Evolutionary conservation across 2,888 invertebrate species (phyloP), one percentile per base, ranked within the genome.

Genomic region (Oconnorella tubifera): DNA sequence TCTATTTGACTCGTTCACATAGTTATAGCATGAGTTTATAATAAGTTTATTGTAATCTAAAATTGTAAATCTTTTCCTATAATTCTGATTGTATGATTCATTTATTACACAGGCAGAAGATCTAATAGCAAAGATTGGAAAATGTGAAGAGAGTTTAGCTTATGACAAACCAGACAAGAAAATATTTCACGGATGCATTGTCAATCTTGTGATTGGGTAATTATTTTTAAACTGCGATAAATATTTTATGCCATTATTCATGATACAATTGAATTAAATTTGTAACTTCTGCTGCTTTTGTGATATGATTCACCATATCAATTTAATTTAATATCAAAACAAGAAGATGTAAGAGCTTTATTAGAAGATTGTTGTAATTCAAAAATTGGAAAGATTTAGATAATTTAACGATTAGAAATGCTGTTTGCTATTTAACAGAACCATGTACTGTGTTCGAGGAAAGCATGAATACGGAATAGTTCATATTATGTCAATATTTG

Each of bases 391-490:
- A 29, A 31, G 25, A 14, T 59, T 1, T 19, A 2, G 3, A 14
- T 6, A 59, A 61, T 28, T 29, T 10, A 19, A 3, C 19, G 27
- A 56, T n/a, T n/a, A n/a, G n/a, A n/a, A n/a, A n/a, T n/a, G 19
- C 14, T 61, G 1, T 14, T 27, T 61, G 28, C 63, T 67, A 61
- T 64, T 63, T 82, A 83, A 55, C 77, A 88, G 88, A 19, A 99
- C 98, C 0, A 83, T 99, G 48, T 67, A 67, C 56, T 67, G 67
- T 53, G 61, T 65, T 28, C 64, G 65, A 83, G 96, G 96, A 0
- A 99, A 99, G 83, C 99, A 95, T 77, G 98, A 99, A 82, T 99
- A 99, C 83, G 99, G 99, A 1, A 91, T 99, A 75, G 95, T 96
- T 0, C 86, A 98, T 68, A 92, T 99, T 0, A 95, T 98, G 78